These are phyloP conservation scores for Pocillopora damicornis DNA, from an alignment of 64 coral and sea anemone species.

Conservation along the genomic window DNA sequence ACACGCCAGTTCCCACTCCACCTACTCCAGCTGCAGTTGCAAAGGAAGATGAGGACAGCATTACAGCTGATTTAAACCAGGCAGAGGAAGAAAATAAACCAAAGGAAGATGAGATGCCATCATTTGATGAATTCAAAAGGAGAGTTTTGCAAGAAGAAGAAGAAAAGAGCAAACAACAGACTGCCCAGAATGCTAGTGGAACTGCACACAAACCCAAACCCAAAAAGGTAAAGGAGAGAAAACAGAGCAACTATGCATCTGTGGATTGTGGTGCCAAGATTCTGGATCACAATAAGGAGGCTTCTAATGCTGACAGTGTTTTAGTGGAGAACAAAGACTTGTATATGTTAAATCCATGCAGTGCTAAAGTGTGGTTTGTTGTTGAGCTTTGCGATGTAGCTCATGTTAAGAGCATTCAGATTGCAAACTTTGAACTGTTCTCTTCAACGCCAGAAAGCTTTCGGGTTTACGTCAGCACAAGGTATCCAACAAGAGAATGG, in stretches of 20 bases:
- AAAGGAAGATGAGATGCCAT: conserved; percentile 88
- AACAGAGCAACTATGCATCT: conserved; percentile 87
- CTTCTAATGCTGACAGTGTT: conserved; percentile 75
- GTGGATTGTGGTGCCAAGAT: conserved; percentile 96
- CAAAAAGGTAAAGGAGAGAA: conserved; percentile 82
- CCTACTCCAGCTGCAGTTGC: not conserved
- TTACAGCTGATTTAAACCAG: conserved; percentile 75
- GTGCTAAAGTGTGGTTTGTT: conserved; percentile 91
- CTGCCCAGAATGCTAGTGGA: conserved; percentile 18
- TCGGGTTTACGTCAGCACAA: conserved; percentile 72
- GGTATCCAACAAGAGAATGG: conserved; percentile 91
- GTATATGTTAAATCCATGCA: conserved; percentile 96
- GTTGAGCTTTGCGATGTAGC: conserved; percentile 89
- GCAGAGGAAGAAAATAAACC: conserved; percentile 72
- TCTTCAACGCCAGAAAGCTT: conserved; percentile 75
- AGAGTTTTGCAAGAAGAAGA: conserved; percentile 83
- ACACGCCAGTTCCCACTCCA: not conserved
- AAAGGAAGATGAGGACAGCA: conserved; percentile 74
- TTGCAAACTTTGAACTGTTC: conserved; percentile 77
- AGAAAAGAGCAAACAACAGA: conserved; percentile 69
- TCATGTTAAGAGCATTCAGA: conserved; percentile 91
- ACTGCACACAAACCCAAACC: conserved; percentile 51
- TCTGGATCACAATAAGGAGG: conserved; percentile 60
- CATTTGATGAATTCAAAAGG: conserved; percentile 95
- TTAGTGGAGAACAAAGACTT: conserved; percentile 86